Conservation (phyloP, 2,797 vertebrate genomes). For the Sebastiscus albofasciatus region DNA sequence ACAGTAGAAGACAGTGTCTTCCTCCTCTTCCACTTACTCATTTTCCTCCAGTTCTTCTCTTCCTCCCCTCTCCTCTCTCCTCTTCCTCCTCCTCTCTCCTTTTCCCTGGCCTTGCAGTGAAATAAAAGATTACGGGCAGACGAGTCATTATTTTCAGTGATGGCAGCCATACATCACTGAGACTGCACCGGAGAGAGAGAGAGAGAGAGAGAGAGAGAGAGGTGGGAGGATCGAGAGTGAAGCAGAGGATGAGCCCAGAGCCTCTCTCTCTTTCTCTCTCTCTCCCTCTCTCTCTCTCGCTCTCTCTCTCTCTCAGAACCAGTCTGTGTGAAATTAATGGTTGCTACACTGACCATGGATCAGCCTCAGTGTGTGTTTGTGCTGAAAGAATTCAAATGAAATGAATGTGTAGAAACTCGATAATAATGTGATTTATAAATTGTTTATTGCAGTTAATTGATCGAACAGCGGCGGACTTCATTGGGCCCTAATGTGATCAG, state of each 20-base stretch:
- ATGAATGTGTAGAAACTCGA: neutral
- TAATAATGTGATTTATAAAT: slow-evolving; percentile 17
- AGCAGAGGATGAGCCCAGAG: slow-evolving; percentile 22
- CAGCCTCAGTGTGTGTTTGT: slow-evolving; percentile 16
- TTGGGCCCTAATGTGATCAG: neutral
- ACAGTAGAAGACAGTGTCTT: neutral
- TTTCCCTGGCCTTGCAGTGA: slow-evolving; percentile 58
- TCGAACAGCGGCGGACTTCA: neutral
- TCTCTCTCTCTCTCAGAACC: slow-evolving; percentile 16
- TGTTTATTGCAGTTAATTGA: slow-evolving; percentile 3
- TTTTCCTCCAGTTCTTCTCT: neutral
- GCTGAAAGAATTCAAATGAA: neutral
- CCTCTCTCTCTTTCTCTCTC: neutral
- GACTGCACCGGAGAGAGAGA: slow-evolving; percentile 37
- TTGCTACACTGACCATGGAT: slow-evolving; percentile 42
- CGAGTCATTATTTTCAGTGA: slow-evolving; percentile 77
- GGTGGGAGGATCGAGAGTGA: slow-evolving; percentile 39
- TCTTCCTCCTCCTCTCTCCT: neutral
- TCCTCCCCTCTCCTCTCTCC: neutral
- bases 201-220: slow-evolving; percentile 6
- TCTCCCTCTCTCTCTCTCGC: neutral
- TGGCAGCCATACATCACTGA: slow-evolving; percentile 75
- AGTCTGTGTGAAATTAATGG: slow-evolving; percentile 57
- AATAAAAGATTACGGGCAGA: slow-evolving; percentile 76
- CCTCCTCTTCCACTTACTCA: slow-evolving; percentile 7